Evolutionary conservation across 1,140 invertebrate genomes (phyloP).

Genomic region (Drosophila takahashii): DNA sequence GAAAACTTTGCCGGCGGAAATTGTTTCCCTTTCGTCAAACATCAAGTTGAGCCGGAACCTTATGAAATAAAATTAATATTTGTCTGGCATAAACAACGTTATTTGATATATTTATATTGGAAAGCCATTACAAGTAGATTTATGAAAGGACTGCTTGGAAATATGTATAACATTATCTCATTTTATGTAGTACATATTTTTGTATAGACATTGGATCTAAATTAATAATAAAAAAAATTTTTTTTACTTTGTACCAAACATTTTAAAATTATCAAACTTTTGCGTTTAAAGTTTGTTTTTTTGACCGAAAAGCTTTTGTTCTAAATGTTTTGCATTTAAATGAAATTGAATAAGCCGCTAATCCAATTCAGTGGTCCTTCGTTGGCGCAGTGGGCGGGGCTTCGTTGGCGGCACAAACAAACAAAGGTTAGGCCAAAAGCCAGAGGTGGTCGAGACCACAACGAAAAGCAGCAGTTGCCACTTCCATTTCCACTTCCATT

Average conservation of each 20-base stretch:
- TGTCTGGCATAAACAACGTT: background rate
- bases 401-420: slow-evolving; percentile 2
- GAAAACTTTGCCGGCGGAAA: slow-evolving; percentile 13
- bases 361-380: slow-evolving; percentile 57
- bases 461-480: slow-evolving; percentile 35
- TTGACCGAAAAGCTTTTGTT: slow-evolving; percentile 45
- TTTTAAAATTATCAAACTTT: slow-evolving; percentile 13
- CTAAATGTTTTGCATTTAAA: slow-evolving; percentile 76
- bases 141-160: too few species aligned
- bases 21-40: slow-evolving; percentile 12
- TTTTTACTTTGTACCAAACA: background rate
- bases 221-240: too few species aligned
- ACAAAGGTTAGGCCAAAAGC: slow-evolving; percentile 51
- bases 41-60: slow-evolving; percentile 4
- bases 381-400: slow-evolving; percentile 2
- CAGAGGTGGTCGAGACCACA: slow-evolving; percentile 23
- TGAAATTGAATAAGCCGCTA: slow-evolving; percentile 78
- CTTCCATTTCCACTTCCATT: slow-evolving; percentile 49
- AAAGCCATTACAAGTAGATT: background rate
- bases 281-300: slow-evolving; percentile 36
- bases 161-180: background rate
- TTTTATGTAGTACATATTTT: background rate
- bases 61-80: background rate
- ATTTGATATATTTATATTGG: slow-evolving; percentile 4
- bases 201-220: background rate